Conservation (phyloP, 2,888 invertebrate genomes). For the Alcis repandata region DNA sequence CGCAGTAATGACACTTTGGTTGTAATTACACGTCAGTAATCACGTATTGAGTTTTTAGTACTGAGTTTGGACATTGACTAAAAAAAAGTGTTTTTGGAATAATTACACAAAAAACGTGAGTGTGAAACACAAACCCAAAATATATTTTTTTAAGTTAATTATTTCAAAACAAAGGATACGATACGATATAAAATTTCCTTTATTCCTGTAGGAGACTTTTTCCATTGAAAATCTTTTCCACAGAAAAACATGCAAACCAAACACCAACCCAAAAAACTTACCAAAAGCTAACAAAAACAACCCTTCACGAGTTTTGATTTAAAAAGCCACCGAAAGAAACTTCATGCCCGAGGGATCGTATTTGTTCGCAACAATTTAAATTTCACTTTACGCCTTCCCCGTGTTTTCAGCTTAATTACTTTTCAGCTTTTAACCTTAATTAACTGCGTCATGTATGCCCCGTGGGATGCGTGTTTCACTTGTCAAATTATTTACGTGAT, state of each 20-base stretch:
- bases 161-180: no score
- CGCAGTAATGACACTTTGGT: no score
- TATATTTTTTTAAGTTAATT: no score
- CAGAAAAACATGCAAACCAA: background rate
- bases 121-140: no score
- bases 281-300: background rate
- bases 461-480: slow-evolving; percentile 12
- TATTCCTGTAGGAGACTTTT: no score
- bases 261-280: background rate
- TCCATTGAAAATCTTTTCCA: no score
- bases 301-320: background rate
- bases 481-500: slow-evolving; percentile 1
- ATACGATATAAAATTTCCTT: no score
- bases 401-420: slow-evolving; percentile 50
- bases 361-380: slow-evolving; percentile 45
- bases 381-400: slow-evolving; percentile 47
- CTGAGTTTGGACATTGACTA: no score
- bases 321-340: background rate
- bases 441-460: slow-evolving; percentile 33
- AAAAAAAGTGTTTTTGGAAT: no score
- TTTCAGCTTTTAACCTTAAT: slow-evolving; percentile 44
- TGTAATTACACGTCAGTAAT: no score
- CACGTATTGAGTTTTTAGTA: no score
- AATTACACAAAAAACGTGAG: no score
- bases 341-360: slow-evolving; percentile 17